Evolutionary conservation across 2,797 vertebrate genomes (phyloP), one percentile per base, ranked within the genome.

Genomic region (Arrhamphus sclerolepis): DNA sequence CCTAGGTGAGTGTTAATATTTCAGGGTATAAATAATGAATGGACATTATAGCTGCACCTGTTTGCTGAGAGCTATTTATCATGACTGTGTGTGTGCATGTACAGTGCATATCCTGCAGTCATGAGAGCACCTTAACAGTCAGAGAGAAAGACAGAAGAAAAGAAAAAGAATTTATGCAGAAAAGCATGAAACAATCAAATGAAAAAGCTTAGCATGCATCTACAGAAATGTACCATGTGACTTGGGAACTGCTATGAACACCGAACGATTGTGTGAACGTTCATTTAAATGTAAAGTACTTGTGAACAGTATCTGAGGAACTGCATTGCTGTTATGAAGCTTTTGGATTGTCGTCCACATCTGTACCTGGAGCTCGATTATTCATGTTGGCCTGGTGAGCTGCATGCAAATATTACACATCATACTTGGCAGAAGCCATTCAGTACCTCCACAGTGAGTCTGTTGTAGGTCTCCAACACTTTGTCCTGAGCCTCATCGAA

Each of bases 401-500:
- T 1, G 22, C 39, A 62, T 51, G 38, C 34, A 68, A 63, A 31
- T 31, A 31, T 31, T 31, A 62, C 29, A 41, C 29, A 40, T 60
- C 44, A 59, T 2, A 48, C 42, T 55, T 46, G 29, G 14, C 56
- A 4, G 13, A 58, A 57, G 9, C 10, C 0, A 10, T 39, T 4
- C 10, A 2, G 40, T 91, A 99, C 97, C 96, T 98, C 95, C 62
- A 97, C 92, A 0, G 93, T 93, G 70, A 99, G 91, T 62, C 91
- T 92, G 92, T 88, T 96, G 83, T 93, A 96, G 60, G 90, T 94
- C 76, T 94, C 96, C 74, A 97, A 85, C 38, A 95, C 93, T 80
- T 96, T 98, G 68, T 93, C 94, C 84, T 96, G 96, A 2, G 96
- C 97, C 72, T 97, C 97, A 4, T 96, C 94, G 41, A 96, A 98